phyloP scores from a whole-genome alignment of 2,888 invertebrate species.

The Philhelius pedissequus region DNA sequence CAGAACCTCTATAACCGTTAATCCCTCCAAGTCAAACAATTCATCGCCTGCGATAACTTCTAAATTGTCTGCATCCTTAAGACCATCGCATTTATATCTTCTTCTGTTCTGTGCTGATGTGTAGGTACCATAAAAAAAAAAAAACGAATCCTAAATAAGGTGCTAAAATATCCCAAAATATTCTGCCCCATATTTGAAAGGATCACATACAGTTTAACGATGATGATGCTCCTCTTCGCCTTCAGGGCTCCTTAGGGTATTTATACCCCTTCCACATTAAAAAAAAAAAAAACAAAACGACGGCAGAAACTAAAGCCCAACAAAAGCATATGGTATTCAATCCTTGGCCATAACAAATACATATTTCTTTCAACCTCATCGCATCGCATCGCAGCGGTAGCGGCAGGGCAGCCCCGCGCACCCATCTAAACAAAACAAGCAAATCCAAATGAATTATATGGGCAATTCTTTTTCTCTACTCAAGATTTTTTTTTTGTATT shows the following conservation, averaged over 20 bases:
- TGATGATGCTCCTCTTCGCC: slow-evolving; percentile 47
- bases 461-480: slow-evolving; percentile 56
- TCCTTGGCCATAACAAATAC: slow-evolving; percentile 52
- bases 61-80: slow-evolving; percentile 13
- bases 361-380: slow-evolving; percentile 16
- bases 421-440: slow-evolving; percentile 23
- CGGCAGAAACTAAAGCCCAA: neutral
- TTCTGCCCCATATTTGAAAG: slow-evolving; percentile 55
- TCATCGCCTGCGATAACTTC: slow-evolving; percentile 57
- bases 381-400: too few species aligned
- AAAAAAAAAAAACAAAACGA: neutral
- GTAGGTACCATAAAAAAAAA: neutral
- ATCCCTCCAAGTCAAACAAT: slow-evolving; percentile 63
- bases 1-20: neutral
- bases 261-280: slow-evolving; percentile 11
- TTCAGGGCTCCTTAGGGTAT: slow-evolving; percentile 25
- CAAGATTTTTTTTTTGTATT: neutral
- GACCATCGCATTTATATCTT: neutral
- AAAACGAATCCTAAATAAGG: slow-evolving; percentile 54
- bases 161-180: slow-evolving; percentile 64
- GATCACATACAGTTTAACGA: slow-evolving; percentile 54
- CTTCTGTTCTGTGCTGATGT: neutral
- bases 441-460: slow-evolving; percentile 68
- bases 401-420: neutral
- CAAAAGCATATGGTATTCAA: slow-evolving; percentile 65